These are phyloP conservation scores for Phaonia tiefii DNA, from an alignment of 2,888 invertebrate species.

Conservation along the genomic window DNA sequence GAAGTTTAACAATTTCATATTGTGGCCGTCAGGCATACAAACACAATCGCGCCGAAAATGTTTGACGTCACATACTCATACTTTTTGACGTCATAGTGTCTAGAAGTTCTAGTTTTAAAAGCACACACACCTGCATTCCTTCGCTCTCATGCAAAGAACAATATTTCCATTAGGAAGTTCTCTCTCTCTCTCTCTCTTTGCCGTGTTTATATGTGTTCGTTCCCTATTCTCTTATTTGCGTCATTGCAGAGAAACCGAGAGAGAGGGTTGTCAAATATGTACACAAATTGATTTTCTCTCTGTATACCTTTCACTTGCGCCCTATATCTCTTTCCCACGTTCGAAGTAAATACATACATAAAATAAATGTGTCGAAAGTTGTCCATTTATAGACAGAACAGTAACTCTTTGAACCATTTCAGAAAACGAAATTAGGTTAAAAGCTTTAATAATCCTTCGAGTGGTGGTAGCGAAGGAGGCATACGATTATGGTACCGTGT, in stretches of 20 bases:
- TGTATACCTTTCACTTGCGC: not conserved
- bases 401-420: slow-evolving; percentile 50
- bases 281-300: too few relatives aligned
- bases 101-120: slow-evolving; percentile 51
- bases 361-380: slow-evolving; percentile 23
- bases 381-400: slow-evolving; percentile 36
- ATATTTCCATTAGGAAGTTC: not conserved
- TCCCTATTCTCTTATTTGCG: not conserved
- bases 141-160: not conserved
- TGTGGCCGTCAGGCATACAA: slow-evolving; percentile 9
- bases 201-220: not conserved
- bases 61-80: slow-evolving; percentile 58
- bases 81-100: slow-evolving; percentile 63
- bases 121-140: not conserved
- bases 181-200: slow-evolving; percentile 4
- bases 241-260: too few relatives aligned
- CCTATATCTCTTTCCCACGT: not conserved
- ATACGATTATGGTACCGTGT: not conserved
- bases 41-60: slow-evolving; percentile 2
- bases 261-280: too few relatives aligned
- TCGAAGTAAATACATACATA: slow-evolving; percentile 27
- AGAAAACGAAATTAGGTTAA: slow-evolving; percentile 62
- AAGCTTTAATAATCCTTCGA: slow-evolving; percentile 46
- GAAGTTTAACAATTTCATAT: not conserved
- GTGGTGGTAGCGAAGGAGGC: not conserved